Evolutionary conservation across 2,113 vertebrate genomes (phyloP), one percentile per base, ranked within the genome.

Genomic region (Cyanocitta stelleri): DNA sequence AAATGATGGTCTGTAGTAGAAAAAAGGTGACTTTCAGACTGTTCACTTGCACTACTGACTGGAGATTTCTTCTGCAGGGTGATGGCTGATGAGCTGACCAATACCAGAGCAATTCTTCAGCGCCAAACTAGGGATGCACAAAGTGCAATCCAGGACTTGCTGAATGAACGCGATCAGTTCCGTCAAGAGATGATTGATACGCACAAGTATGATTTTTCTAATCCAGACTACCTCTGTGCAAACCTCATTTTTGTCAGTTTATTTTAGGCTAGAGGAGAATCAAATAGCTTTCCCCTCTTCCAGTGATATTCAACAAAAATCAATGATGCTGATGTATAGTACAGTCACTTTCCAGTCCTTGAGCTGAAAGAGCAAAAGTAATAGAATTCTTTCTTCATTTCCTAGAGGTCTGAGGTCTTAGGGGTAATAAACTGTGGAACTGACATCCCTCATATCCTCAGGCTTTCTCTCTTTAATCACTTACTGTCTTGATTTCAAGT

Each of bases 81-180:
- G 24, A 99, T 99, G 99, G 98, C 99, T n/a, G 99, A 99, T 80
- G 99, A 99, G 87, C 91, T 99, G 88, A 99, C 99, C 33, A 99
- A 98, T 43, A 96, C 98, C 93, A 98, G 99, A 97, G 97, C 98
- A 58, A 95, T 97, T 94, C 97, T 99, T 30, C 99, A 99, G 94
- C 98, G 99, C 41, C 99, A 99, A 68, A 98, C 98, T 64, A 98
- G 99, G 76, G 98, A 99, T 55, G 98, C 99, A 19, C 99, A 99
- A 87, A 98, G 99, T 51, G 99, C 99, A 9, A 98, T 99, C 73
- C 99, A 98, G 85, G 99, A 99, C 95, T 98, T 99, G 83, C 97
- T 99, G 94, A 97, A 97, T 30, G 99, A 99, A 95, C 98, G 99
- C 1, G 98, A 99, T 7, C 98, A 98, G 92, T 99, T 99, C 96